Evolutionary conservation across 1,140 invertebrate species (phyloP).

Genomic region (Dreissena rostriformis): DNA sequence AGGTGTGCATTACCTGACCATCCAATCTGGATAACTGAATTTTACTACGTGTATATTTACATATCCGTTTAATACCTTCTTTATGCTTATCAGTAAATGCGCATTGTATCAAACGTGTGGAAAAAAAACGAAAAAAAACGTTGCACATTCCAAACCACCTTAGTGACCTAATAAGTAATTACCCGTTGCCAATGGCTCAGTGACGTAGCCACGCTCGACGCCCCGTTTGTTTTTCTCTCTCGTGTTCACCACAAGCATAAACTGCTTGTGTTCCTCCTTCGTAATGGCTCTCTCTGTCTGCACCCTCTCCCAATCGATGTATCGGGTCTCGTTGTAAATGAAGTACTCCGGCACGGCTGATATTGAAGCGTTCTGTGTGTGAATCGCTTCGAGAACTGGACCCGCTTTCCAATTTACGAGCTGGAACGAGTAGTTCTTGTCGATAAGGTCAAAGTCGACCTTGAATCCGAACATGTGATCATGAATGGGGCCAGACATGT

Average conservation of each 20-base stretch:
- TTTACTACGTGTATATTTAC: no score
- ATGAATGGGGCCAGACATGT: slow-evolving; percentile 65
- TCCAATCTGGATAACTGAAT: no score
- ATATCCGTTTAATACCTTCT: no score
- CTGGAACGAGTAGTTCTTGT: slow-evolving; percentile 67
- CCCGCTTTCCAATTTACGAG: slow-evolving; percentile 58
- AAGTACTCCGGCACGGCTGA: slow-evolving; percentile 41
- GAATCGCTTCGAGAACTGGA: slow-evolving; percentile 37
- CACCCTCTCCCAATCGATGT: slow-evolving; percentile 52
- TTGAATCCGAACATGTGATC: slow-evolving; percentile 74
- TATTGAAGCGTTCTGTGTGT: slow-evolving; percentile 40
- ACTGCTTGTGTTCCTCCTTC: slow-evolving; percentile 14
- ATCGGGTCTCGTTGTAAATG: slow-evolving; percentile 57
- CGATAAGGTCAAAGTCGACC: slow-evolving; percentile 68
- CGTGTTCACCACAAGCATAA: slow-evolving; percentile 51
- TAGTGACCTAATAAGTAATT: not conserved
- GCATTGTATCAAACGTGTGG: not conserved
- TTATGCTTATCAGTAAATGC: not conserved
- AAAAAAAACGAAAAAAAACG: not conserved
- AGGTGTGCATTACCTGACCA: no score
- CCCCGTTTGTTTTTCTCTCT: slow-evolving; percentile 60
- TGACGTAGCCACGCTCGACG: slow-evolving; percentile 49
- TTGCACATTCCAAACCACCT: not conserved
- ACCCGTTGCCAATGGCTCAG: slow-evolving; percentile 44
- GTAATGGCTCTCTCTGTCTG: slow-evolving; percentile 33